Evolutionary conservation across 35 echinoderm and acorn worm species (phyloP), one percentile per base, ranked within the genome.

Genomic region (Apostichopus californicus): DNA sequence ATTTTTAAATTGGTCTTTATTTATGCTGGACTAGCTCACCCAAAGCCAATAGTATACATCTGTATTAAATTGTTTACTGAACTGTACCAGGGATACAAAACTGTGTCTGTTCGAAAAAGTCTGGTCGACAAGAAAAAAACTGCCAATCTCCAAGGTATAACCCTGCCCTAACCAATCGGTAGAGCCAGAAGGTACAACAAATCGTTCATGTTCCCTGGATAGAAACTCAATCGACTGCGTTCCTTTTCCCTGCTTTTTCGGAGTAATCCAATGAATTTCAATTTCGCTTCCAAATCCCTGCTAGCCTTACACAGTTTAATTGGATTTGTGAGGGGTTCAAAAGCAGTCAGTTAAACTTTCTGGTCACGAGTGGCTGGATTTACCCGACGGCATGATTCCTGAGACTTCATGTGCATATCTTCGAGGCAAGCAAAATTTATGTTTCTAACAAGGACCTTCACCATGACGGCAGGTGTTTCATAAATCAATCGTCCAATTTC

Each of bases 241-340:
- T 46, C 34, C 34, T 46, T 46, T 46, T 46, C 34, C 34, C 34
- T 46, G 79, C 28, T 54, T 52, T 82, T 17, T 82, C 34, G 11
- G 15, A 55, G 24, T 82, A 82, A 82, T 82, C 79, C 79, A 82
- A 82, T 82, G 79, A 82, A 82, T 82, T 82, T 82, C 79, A 82
- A 82, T 82, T 82, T 82, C 14, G 54, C 28, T 82, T 54, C 54
- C 34, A 82, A 55, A 82, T 82, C 79, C 55, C 52, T 55, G 28
- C 79, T 55, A 54, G 79, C 24, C 79, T 82, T 55, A 34, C 79
- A 82, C 79, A 82, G 55, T 34, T 54, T 82, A 82, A 82, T 82
- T 82, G 79, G 79, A 82, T 82, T 82, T 55, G 79, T 55, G 10
- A 0, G 52, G 34, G 55, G 52, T 82, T 82, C 24, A 78, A 26